Evolutionary conservation across 2,797 vertebrate genomes (phyloP), one percentile per base, ranked within the genome.

Genomic region (Decapterus maruadsi): DNA sequence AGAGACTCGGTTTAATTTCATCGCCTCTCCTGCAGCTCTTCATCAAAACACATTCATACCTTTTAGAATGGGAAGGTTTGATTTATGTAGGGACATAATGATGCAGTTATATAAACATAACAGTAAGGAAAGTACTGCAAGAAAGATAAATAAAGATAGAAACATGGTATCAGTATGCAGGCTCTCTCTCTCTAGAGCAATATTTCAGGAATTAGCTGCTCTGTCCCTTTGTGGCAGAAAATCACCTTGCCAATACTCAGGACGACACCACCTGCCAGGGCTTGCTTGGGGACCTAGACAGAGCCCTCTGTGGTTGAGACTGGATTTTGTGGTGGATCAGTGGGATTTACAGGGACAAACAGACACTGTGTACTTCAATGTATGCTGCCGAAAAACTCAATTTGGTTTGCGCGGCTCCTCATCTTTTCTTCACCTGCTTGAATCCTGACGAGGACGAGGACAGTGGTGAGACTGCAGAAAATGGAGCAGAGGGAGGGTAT

Each of bases 271-370:
- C 81, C 90, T 93, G 85, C 83, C 83, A 88, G 80, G 81, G 80
- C 68, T 88, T 64, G 87, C 85, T 84, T 83, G 83, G 85, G 88
- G 85, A 83, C 68, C 77, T 80, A 87, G 87, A 89, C 80, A 80
- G 85, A 86, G 75, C 76, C 68, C 86, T 84, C 69, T 88, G 82
- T 83, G 80, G 80, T 92, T 72, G 75, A 93, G 82, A 88, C 81
- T 88, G 85, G 91, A 94, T 93, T 94, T 93, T 91, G 80, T 65
- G 66, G 76, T 0, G 72, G 92, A 95, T 94, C 89, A 94, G 85
- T 82, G 75, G 77, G 89, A 90, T 90, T 91, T 90, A 90, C 46
- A 43, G 80, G 86, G 85, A 90, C 89, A 92, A 93, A 91, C 90
- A 90, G 81, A 66, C 81, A 83, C 85, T 82, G 83, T 89, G 84